Conservation (phyloP, 2,888 invertebrate genomes). For the Spicauda simplicius region DNA sequence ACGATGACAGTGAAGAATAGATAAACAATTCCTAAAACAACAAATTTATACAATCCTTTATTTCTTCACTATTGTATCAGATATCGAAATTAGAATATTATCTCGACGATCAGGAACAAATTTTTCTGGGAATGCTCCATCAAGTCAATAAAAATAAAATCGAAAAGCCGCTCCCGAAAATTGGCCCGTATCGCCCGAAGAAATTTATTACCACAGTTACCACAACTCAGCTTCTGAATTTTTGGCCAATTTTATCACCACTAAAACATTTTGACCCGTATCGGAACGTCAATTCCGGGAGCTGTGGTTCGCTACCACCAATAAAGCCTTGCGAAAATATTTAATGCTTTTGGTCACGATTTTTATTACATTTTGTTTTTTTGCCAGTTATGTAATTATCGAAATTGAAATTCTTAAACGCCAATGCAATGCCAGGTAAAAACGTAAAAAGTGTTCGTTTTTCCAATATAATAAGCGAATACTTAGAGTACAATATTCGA, state of each 20-base stretch:
- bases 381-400: no score
- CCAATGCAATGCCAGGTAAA: no score
- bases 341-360: neutral
- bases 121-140: neutral
- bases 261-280: conserved; percentile 64
- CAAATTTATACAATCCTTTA: neutral
- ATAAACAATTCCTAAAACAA: neutral
- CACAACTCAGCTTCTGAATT: conserved; percentile 47
- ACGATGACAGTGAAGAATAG: no score
- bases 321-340: conserved; percentile 1
- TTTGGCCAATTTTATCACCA: conserved; percentile 45
- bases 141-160: conserved; percentile 12
- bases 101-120: neutral
- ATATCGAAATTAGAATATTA: neutral
- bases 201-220: conserved; percentile 51
- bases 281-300: conserved; percentile 64
- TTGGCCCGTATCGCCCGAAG: conserved; percentile 50
- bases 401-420: no score
- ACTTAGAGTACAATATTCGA: no score
- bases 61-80: neutral
- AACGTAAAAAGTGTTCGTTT: no score
- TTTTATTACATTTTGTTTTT: no score
- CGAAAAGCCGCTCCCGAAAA: conserved; percentile 10
- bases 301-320: conserved; percentile 54
- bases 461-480: no score